These are phyloP conservation scores for Pomatostomus ruficeps DNA, from an alignment of 2,113 vertebrate genomes.

Conservation along the genomic window DNA sequence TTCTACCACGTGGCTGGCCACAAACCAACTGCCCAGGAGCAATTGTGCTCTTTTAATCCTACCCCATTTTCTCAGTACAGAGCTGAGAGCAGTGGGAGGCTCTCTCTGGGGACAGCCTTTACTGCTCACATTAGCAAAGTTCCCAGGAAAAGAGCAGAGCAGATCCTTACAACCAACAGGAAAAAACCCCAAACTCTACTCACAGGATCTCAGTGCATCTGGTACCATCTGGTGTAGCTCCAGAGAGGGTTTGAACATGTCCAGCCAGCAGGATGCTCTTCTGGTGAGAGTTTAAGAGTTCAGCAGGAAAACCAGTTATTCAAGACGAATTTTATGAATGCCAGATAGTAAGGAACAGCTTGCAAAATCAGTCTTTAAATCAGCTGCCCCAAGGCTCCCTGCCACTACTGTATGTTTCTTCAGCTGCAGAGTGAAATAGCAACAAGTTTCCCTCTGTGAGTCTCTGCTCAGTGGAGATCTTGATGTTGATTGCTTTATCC, in stretches of 20 bases:
- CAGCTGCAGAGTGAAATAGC: constrained; percentile 32
- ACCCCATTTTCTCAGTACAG: neutral
- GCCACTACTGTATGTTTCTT: constrained; percentile 41
- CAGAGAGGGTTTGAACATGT: neutral
- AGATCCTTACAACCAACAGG: neutral
- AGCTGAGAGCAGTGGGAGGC: neutral
- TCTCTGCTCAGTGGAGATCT: neutral
- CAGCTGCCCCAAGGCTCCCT: constrained; percentile 24
- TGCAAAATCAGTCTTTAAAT: neutral
- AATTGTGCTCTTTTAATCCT: neutral
- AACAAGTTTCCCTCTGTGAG: constrained; percentile 16
- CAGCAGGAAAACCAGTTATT: neutral
- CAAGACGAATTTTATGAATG: constrained; percentile 3
- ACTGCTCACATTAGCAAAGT: neutral
- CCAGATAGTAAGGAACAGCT: neutral
- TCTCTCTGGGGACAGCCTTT: neutral
- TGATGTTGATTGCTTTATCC: neutral
- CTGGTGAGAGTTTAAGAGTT: neutral
- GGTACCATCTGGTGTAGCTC: neutral
- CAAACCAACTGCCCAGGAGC: neutral
- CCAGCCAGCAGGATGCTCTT: neutral
- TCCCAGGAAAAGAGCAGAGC: neutral
- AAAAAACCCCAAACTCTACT: neutral
- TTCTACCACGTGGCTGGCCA: neutral
- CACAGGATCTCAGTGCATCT: neutral